Conservation (phyloP, 2,797 vertebrate species). For the Sebastes aleutianus region DNA sequence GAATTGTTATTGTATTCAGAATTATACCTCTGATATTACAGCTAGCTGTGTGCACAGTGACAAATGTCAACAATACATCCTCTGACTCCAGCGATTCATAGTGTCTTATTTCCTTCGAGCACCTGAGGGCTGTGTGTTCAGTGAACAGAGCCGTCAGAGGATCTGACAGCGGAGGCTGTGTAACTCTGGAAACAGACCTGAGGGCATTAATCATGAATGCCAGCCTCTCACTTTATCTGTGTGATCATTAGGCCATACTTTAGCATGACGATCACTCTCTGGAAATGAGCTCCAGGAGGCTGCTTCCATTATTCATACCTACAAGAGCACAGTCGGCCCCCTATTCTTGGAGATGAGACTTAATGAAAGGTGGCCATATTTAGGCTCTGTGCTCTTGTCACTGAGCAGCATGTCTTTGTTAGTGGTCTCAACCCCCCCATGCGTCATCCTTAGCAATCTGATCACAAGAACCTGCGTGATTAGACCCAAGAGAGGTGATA, state of each 20-base stretch:
- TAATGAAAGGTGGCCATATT: conserved; percentile 71
- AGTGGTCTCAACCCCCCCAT: conserved; percentile 11
- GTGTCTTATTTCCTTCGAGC: conserved; percentile 1
- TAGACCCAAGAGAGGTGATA: conserved; percentile 12
- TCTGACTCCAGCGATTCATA: conserved; percentile 3
- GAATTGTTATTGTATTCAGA: neutral
- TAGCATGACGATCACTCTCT: conserved; percentile 71
- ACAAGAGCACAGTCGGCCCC: conserved; percentile 57
- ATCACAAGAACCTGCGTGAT: conserved; percentile 14
- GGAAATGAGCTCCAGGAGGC: conserved; percentile 78
- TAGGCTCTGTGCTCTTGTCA: conserved; percentile 55
- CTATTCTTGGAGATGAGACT: conserved; percentile 78
- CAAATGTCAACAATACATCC: neutral
- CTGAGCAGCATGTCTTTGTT: conserved; percentile 20
- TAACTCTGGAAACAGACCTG: conserved; percentile 58
- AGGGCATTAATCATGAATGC: conserved; percentile 72
- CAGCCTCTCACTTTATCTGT: conserved; percentile 70
- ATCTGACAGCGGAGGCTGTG: conserved; percentile 24
- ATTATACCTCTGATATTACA: neutral
- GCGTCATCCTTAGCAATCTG: conserved; percentile 19
- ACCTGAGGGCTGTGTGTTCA: neutral
- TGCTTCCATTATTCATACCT: conserved; percentile 81
- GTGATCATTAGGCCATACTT: conserved; percentile 76
- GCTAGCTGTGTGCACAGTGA: neutral
- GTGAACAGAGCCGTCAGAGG: conserved; percentile 6